Base-by-base conservation (phyloP, 2,888 invertebrate species). In the Osedax fenrisi region DNA sequence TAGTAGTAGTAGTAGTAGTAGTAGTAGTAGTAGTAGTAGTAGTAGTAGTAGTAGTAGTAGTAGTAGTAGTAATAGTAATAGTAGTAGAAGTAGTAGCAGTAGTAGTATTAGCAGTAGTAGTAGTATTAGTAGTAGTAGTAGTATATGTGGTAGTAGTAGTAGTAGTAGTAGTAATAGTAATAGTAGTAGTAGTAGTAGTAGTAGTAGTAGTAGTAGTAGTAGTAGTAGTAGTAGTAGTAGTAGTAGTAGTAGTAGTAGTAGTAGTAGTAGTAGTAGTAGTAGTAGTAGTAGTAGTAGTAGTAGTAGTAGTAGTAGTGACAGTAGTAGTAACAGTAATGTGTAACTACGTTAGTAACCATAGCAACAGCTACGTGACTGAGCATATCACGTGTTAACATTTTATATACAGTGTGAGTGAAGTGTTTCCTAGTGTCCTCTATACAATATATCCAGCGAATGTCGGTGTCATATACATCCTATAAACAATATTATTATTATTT, bases 11-110 rank as follows among this genome's bases (percentile, higher is more conserved):
- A 71, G 76, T 5, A 72, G 76, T 75, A 75, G 76, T 62, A 71
- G 61, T 70, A 75, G 75, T 61, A 75, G 76, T 71, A 72, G 75
- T 75, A 75, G 75, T 23, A 75, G 75, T 75, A 75, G 73, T 66
- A 75, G 75, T 66, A 75, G 75, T 66, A 75, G 75, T 66, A 75
- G 75, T 66, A 75, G 75, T 75, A 75, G 73, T 75, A 75, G 75
- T 75, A 75, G 66, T 72, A 72, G 72, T 72, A 73, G 66, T 25
- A 73, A 67, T 70, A 73, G 73, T 25, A 73, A 27, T 70, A 73
- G 41, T 70, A 73, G 73, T 25, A 69, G 73, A 26, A 73, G 73
- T 13, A 67, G 66, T 27, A 62, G 73, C 27, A 62, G 67, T 67
- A 22, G 27, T 67, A n/a, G n/a, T n/a, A n/a, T n/a, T n/a, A n/a